Percentiles rank a stretch among this genome's conserved stretches.
These are phyloP conservation scores for Muricea muricata DNA, from an alignment of 92 coral and sea anemone species.

Conservation along the genomic window DNA sequence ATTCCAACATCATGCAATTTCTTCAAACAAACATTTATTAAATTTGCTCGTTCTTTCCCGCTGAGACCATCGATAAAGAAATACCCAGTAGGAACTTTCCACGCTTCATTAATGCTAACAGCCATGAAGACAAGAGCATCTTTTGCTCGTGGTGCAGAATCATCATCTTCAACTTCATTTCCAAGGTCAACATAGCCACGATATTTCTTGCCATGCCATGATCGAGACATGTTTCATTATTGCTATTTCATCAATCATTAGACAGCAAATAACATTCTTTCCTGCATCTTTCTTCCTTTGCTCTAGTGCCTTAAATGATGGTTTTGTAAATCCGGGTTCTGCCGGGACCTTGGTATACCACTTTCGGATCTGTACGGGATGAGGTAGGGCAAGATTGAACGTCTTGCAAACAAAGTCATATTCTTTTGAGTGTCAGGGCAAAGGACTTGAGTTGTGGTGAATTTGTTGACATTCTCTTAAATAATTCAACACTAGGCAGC, in stretches of 20 bases:
- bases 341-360: neutral
- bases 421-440: too few species aligned
- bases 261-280: neutral
- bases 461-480: too few species aligned
- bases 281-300: neutral
- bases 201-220: neutral
- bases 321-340: neutral
- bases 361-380: neutral
- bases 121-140: constrained; percentile 34
- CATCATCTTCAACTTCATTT: neutral
- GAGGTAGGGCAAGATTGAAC: neutral
- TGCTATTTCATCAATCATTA: constrained; percentile 20
- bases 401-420: too few species aligned
- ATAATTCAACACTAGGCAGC: neutral
- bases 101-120: neutral
- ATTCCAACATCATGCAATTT: constrained; percentile 20
- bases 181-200: constrained; percentile 7
- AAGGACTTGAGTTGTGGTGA: too few species aligned
- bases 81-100: constrained; percentile 30
- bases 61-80: constrained; percentile 35
- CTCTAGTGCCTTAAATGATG: neutral
- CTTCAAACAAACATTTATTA: neutral
- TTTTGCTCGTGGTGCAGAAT: neutral
- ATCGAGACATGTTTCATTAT: neutral
- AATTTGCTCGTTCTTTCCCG: too few species aligned